Percentiles rank a stretch among this genome's conserved stretches.
Conservation (phyloP, 1,140 invertebrate genomes). For the Fopius arisanus region DNA sequence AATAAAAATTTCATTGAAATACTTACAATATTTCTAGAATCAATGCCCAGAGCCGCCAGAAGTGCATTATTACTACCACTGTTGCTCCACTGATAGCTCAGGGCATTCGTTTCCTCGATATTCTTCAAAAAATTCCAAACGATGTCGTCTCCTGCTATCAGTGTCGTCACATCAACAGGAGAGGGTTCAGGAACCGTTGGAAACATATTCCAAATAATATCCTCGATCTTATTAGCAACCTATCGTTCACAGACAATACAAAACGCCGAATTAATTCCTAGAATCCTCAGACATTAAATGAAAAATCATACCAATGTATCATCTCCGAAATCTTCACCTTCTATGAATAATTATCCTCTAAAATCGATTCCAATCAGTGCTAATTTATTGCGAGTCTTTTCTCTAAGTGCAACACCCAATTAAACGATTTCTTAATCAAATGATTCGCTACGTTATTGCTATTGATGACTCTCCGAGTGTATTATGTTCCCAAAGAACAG, state of each 20-base stretch:
- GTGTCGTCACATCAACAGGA: conserved; percentile 47
- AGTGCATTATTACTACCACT: conserved; percentile 74
- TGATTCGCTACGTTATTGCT: no score
- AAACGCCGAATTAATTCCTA: not conserved
- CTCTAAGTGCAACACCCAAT: no score
- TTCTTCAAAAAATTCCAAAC: conserved; percentile 69
- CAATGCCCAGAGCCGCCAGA: conserved; percentile 77
- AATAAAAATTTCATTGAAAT: not conserved
- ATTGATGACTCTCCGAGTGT: no score
- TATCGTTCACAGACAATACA: conserved; percentile 32
- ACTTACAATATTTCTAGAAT: conserved; percentile 85
- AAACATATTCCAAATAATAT: conserved; percentile 60
- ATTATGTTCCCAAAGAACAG: no score
- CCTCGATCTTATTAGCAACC: conserved; percentile 60
- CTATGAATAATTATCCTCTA: not conserved
- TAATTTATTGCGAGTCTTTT: no score
- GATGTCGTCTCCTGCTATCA: conserved; percentile 51
- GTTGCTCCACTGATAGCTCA: conserved; percentile 76
- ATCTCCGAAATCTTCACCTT: not conserved
- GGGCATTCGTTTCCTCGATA: conserved; percentile 74
- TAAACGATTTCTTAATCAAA: no score
- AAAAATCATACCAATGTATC: not conserved
- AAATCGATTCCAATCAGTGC: not conserved
- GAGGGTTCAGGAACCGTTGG: conserved; percentile 39
- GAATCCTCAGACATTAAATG: not conserved